A percentile compares a stretch with the other conserved stretches of the same genome.
Evolutionary conservation across 2,113 vertebrate species (phyloP).

Genomic region (Rousettus leschenaultii): DNA sequence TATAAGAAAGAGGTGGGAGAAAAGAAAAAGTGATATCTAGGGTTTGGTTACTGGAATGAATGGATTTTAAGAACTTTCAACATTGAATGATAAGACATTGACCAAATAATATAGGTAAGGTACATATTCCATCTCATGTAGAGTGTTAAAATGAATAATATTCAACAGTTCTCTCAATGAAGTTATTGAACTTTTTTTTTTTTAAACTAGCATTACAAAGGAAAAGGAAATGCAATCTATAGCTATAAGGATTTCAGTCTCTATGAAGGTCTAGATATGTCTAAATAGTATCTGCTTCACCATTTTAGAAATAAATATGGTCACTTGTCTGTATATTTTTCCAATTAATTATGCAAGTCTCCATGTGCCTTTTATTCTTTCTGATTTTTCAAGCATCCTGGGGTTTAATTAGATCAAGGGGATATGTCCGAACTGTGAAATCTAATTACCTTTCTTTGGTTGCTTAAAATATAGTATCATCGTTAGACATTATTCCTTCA

Average conservation of each 20-base stretch:
- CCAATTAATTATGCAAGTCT: neutral
- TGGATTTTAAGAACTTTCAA: neutral
- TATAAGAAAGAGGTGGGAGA: neutral
- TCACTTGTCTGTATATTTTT: neutral
- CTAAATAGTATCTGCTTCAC: neutral
- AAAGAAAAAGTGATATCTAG: neutral
- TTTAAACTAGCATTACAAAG: neutral
- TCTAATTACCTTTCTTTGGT: neutral
- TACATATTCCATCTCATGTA: neutral
- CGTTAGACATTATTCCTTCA: neutral
- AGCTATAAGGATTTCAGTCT: neutral
- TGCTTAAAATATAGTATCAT: neutral
- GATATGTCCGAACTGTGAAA: neutral
- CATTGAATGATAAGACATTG: neutral
- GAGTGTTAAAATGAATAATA: neutral
- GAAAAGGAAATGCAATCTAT: neutral
- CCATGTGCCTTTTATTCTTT: neutral
- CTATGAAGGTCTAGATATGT: neutral
- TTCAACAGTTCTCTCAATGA: neutral
- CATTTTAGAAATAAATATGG: neutral
- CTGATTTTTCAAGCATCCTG: neutral
- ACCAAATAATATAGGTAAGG: neutral
- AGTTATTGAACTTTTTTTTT: neutral
- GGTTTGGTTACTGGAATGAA: neutral
- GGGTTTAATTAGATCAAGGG: neutral